Percentiles rank a stretch among this genome's conserved stretches.
phyloP scores from a whole-genome alignment of 1,140 invertebrate genomes.

The Papilio polyxenes region DNA sequence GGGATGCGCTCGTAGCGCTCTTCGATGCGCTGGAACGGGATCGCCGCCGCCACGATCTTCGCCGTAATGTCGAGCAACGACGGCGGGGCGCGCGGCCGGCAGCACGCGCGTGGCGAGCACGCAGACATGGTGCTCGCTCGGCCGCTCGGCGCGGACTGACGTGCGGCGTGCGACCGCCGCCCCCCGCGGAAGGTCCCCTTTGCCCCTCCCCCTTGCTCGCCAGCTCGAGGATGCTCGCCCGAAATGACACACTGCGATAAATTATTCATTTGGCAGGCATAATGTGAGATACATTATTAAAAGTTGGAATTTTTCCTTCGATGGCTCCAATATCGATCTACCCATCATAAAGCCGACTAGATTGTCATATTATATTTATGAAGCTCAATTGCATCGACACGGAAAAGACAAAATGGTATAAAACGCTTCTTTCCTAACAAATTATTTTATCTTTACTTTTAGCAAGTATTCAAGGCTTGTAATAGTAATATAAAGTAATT shows the following conservation, averaged over 20 bases:
- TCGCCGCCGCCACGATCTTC: conserved; percentile 90
- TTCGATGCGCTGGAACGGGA: conserved; percentile 93
- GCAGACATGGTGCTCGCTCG: conserved; percentile 76
- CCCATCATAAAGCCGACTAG: conserved; percentile 38
- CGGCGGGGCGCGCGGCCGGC: conserved; percentile 81
- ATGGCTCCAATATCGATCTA: conserved; percentile 55
- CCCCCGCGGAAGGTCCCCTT: conserved; percentile 41
- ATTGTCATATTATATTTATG: conserved; percentile 49
- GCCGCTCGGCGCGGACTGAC: conserved; percentile 75
- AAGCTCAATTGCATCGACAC: conserved; percentile 41
- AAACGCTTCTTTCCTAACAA: not conserved
- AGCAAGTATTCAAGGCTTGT: not conserved
- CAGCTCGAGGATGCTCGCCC: conserved; percentile 68
- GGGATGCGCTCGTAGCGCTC: conserved; percentile 92
- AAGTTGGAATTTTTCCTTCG: conserved; percentile 74
- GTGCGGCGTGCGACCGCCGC: conserved; percentile 46
- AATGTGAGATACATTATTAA: conserved; percentile 80
- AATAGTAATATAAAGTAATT: conserved; percentile 33
- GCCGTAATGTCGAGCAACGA: conserved; percentile 90
- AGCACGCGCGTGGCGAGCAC: conserved; percentile 78
- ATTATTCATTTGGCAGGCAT: conserved; percentile 79
- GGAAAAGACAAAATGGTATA: conserved; percentile 1
- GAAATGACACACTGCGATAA: conserved; percentile 75
- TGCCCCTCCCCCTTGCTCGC: conserved; percentile 41
- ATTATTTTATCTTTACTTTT: not conserved